These are phyloP conservation scores for Eilema depressum DNA, from an alignment of 2,888 invertebrate species.

Conservation along the genomic window DNA sequence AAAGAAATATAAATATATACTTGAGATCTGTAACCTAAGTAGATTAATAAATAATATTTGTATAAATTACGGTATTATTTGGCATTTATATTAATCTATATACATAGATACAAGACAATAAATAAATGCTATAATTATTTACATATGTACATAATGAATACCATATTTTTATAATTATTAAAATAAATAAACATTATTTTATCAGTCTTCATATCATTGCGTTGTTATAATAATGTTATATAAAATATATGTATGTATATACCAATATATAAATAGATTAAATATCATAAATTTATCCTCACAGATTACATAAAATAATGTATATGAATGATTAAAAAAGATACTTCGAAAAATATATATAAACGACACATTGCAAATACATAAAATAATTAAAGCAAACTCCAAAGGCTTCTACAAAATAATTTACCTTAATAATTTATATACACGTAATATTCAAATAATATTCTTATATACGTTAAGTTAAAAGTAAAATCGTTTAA, in stretches of 20 bases:
- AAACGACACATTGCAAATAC: conserved; percentile 35
- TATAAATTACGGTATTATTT: conserved; percentile 54
- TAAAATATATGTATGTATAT: conserved; percentile 25
- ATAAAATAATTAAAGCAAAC: conserved; percentile 76
- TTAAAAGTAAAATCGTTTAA: conserved; percentile 19
- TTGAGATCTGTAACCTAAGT: conserved; percentile 66
- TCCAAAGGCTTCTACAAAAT: conserved; percentile 73
- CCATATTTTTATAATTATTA: conserved; percentile 52
- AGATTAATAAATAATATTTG: conserved; percentile 51
- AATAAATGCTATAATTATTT: conserved; percentile 74
- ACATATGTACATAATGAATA: conserved; percentile 64
- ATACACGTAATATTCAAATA: conserved; percentile 52
- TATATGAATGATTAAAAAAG: conserved; percentile 25
- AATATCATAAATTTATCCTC: conserved; percentile 31
- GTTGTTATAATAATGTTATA: conserved; percentile 19
- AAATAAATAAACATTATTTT: conserved; percentile 40
- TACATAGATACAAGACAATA: conserved; percentile 56
- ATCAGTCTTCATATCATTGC: conserved; percentile 47
- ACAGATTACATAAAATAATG: conserved; percentile 47
- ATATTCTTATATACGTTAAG: conserved; percentile 37
- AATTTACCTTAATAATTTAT: conserved; percentile 24
- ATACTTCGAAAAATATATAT: conserved; percentile 31
- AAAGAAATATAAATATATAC: conserved; percentile 47
- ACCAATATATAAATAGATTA: too few species aligned
- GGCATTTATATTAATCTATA: conserved; percentile 57